phyloP scores from a whole-genome alignment of 2,888 invertebrate genomes.

The Limnephilus auricula region DNA sequence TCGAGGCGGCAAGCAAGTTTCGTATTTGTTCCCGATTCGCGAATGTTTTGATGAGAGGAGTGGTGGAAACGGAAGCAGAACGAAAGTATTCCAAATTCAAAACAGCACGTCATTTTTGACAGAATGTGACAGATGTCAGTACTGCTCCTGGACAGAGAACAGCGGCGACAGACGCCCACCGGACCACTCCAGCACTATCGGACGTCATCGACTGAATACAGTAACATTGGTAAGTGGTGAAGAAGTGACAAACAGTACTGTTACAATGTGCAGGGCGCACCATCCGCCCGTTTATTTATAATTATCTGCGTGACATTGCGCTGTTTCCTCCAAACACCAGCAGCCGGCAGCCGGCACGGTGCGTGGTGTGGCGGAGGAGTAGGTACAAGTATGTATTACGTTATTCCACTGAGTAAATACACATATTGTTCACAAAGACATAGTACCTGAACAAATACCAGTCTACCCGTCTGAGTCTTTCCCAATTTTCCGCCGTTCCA shows the following conservation, averaged over 20 bases:
- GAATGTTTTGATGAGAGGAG: not conserved
- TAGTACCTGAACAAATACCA: not conserved
- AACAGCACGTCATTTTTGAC: not conserved
- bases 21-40: not conserved
- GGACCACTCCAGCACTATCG: not conserved
- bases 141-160: not conserved
- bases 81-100: not conserved
- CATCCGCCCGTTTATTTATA: constrained; percentile 2
- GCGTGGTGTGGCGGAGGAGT: not conserved
- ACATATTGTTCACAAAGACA: not conserved
- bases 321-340: not conserved
- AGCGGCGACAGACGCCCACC: constrained; percentile 2
- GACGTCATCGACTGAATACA: constrained; percentile 2
- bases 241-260: not conserved
- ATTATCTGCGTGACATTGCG: not conserved
- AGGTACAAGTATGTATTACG: not conserved
- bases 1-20: not conserved
- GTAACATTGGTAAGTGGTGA: not conserved
- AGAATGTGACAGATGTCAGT: not conserved
- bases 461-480: not conserved
- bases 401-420: not conserved
- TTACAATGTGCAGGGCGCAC: not conserved
- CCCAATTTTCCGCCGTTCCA: not conserved
- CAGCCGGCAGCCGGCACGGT: not conserved
- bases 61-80: not conserved